Base-by-base conservation (phyloP, 2,797 vertebrate species). In the Enteromius thamalakanensis region DNA sequence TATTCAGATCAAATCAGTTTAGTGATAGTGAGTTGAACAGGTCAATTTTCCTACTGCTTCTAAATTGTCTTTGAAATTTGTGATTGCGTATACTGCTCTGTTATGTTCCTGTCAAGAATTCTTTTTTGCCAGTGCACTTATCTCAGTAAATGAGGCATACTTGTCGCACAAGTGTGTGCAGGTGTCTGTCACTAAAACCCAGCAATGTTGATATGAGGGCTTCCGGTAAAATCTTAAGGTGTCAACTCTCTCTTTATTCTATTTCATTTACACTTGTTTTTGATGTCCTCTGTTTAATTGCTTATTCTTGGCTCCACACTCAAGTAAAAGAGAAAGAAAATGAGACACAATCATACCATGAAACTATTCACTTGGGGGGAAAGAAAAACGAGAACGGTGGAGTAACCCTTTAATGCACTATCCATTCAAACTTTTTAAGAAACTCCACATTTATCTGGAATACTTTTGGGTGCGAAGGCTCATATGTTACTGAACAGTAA, bases 71-170 rank as follows among this genome's bases (percentile, higher is more conserved):
- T 77, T 90, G 84, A 92, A 90, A 91, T 65, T 76, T 84, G 72
- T 26, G 83, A 78, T 80, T 70, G 76, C 83, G 80, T 84, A 53
- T 79, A 68, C 80, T 78, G 87, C 84, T 84, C 88, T 75, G 49
- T 82, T 76, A 81, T 17, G 60, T 64, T 85, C 67, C 47, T 83
- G 34, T 80, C 79, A 79, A 74, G 49, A 37, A 49, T 64, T 14
- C 29, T 42, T 85, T 86, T 86, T 81, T 85, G 84, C 85, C 88
- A 85, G 87, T 89, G 76, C 87, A 84, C 87, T 93, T 89, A 92
- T 93, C 91, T 89, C 86, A 89, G 88, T 86, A 92, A 92, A 93
- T 92, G 92, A 93, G 89, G 87, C 90, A 76, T 92, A 88, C 88
- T 92, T 91, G 87, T 80, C 81, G 70, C 85, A 90, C 89, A 93